These are phyloP conservation scores for Glyphotaelius pellucidus DNA, from an alignment of 2,888 invertebrate genomes.

Conservation along the genomic window DNA sequence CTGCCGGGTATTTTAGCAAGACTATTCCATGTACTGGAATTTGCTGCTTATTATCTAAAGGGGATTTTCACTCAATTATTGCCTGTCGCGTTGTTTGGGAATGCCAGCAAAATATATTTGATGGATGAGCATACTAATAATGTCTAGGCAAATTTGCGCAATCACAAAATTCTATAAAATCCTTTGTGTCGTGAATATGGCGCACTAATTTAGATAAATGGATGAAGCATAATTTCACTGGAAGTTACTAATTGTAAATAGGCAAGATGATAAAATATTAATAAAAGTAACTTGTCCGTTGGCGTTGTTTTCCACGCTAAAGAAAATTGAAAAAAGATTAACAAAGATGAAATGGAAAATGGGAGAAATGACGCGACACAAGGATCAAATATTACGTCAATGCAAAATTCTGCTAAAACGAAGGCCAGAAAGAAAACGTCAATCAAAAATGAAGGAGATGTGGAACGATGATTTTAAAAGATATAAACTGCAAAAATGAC, in stretches of 20 bases:
- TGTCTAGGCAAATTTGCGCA: neutral
- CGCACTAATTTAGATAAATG: neutral
- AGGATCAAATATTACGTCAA: too few species aligned
- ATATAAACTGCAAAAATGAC: too few species aligned
- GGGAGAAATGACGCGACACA: too few species aligned
- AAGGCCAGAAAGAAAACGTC: too few species aligned
- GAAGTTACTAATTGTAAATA: neutral
- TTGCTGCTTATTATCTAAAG: neutral
- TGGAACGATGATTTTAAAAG: too few species aligned
- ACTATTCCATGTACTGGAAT: conserved; percentile 22
- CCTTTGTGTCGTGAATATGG: neutral
- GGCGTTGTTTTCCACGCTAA: too few species aligned
- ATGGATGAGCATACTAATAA: neutral
- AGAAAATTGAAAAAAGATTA: too few species aligned
- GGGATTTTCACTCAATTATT: conserved; percentile 12
- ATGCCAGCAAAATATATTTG: neutral
- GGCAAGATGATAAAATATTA: too few species aligned
- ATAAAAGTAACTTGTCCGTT: too few species aligned
- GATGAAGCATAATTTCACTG: neutral
- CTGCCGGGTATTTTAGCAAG: conserved; percentile 4
- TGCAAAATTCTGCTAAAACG: too few species aligned
- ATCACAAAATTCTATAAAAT: neutral
- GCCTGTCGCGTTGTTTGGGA: conserved; percentile 3
- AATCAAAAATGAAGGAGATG: too few species aligned
- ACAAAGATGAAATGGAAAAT: too few species aligned